Evolutionary conservation across 2,888 invertebrate species (phyloP).

Genomic region (Anoncus sp.): DNA sequence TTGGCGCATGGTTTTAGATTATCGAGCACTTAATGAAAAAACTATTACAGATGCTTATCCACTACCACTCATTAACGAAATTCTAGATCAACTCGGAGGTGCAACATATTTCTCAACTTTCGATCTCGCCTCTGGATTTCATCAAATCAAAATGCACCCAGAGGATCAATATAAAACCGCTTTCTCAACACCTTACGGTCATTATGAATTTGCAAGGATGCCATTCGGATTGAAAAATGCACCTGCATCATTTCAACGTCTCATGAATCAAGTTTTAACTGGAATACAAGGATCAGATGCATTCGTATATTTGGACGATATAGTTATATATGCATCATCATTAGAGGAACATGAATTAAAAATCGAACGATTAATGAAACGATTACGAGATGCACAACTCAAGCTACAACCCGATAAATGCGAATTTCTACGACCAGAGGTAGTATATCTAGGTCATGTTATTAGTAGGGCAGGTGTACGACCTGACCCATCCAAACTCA

Average conservation of each 20-base stretch:
- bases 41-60: conserved; percentile 73
- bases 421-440: conserved; percentile 47
- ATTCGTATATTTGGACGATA: conserved; percentile 46
- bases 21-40: conserved; percentile 69
- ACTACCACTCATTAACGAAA: conserved; percentile 71
- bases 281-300: conserved; percentile 41
- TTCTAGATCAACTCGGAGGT: conserved; percentile 69
- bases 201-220: conserved; percentile 40
- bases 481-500: conserved; percentile 68
- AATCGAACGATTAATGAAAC: too few species aligned
- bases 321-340: conserved; percentile 25
- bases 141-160: conserved; percentile 39
- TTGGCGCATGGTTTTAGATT: too few species aligned
- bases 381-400: conserved; percentile 7
- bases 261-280: conserved; percentile 38
- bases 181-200: conserved; percentile 44
- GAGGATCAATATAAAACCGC: conserved; percentile 31
- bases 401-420: conserved; percentile 16
- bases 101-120: conserved; percentile 61
- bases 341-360: too few species aligned
- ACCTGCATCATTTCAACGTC: conserved; percentile 42
- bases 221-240: too few species aligned
- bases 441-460: conserved; percentile 71
- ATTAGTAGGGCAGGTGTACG: conserved; percentile 67
- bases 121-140: too few species aligned